Evolutionary conservation across 2,888 invertebrate species (phyloP).

Genomic region (Dendrolimus houi): DNA sequence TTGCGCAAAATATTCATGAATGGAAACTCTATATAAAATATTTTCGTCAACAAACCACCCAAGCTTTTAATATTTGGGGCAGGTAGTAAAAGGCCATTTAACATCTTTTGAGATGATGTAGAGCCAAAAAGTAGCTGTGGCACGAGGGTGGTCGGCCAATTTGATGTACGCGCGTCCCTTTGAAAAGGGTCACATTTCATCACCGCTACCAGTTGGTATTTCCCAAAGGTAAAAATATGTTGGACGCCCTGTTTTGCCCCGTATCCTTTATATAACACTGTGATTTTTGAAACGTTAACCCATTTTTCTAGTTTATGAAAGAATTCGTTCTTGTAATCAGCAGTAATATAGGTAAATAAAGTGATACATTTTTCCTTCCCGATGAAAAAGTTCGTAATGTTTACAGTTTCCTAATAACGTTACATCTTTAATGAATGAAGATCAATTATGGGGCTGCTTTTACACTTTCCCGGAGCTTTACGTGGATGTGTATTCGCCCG

Average conservation of each 20-base stretch:
- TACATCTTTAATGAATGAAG: conserved; percentile 51
- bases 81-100: conserved; percentile 19
- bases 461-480: conserved; percentile 61
- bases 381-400: neutral
- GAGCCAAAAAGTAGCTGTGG: conserved; percentile 18
- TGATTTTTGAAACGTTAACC: conserved; percentile 14
- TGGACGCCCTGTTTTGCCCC: conserved; percentile 21
- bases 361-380: neutral
- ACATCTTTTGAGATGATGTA: conserved; percentile 23
- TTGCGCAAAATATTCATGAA: conserved; percentile 36
- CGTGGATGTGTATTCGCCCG: conserved; percentile 46
- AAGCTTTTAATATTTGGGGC: conserved; percentile 17
- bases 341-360: neutral
- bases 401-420: conserved; percentile 48
- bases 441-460: conserved; percentile 59
- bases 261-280: conserved; percentile 14
- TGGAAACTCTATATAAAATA: conserved; percentile 37
- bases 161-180: conserved; percentile 25
- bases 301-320: conserved; percentile 1
- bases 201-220: conserved; percentile 22
- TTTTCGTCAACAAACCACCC: conserved; percentile 25
- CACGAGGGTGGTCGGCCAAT: conserved; percentile 18
- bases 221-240: conserved; percentile 26
- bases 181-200: conserved; percentile 36
- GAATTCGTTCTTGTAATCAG: neutral